Base-by-base conservation (phyloP, 2,888 invertebrate genomes). In the Acanthosoma haemorrhoidale region DNA sequence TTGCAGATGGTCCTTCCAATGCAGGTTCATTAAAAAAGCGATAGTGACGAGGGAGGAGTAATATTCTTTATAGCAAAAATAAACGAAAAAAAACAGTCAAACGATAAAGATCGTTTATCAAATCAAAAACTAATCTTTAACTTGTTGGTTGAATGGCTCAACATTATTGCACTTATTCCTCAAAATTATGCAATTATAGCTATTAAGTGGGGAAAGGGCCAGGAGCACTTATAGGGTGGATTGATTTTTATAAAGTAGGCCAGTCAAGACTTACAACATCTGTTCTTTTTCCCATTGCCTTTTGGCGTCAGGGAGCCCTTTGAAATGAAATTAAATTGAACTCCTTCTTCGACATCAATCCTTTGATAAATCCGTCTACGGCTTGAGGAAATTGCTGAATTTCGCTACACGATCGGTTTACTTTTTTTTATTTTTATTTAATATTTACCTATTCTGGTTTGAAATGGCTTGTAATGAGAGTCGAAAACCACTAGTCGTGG, bases 241-340 rank as follows among this genome's bases (percentile, higher is more conserved):
- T 51, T 51, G 51, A 51, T 51, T 51, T 51, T 51, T 25, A 51
- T 25, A 51, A 51, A 51, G 51, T 51, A 51, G 51, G 51, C 25
- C 51, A 51, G 51, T 25, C 29, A n/a, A 51, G 51, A n/a, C 43
- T 25, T 18, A 6, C 51, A 25, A 51, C 51, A 51, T 51, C 51
- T 51, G 51, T 51, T 51, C 51, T 51, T 51, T 51, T 51, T 51
- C 51, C 51, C 51, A 51, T 25, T 51, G 51, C 25, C 51, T 51
- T 51, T 51, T 51, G 51, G 51, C 51, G 51, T 51, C 29, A 51
- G 51, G n/a, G n/a, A 43, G 51, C 8, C 51, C 25, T 51, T 51
- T 51, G 25, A 51, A 51, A 51, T 51, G 51, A 51, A 51, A 51
- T 51, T 51, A 51, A 51, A 51, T 51, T 51, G 51, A 51, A 51